Evolutionary conservation across 2,888 invertebrate genomes (phyloP).

Genomic region (Parapristionchus giblindavisi): DNA sequence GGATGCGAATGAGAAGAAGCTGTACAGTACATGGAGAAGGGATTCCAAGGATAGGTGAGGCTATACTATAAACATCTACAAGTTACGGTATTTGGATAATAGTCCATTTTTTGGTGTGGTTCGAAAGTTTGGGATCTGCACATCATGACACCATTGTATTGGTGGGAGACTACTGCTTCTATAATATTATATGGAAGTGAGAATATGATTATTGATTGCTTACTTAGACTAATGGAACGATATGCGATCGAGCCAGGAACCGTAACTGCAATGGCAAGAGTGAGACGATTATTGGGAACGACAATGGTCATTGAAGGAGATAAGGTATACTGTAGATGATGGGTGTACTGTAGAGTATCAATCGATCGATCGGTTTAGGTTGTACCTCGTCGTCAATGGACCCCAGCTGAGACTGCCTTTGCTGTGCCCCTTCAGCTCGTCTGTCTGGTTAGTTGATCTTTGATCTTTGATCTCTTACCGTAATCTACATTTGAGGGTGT

Average conservation of each 20-base stretch:
- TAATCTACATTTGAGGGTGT: conserved; percentile 41
- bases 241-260: conserved; percentile 50
- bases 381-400: conserved; percentile 36
- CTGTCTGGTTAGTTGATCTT: conserved; percentile 13
- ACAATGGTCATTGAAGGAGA: conserved; percentile 17
- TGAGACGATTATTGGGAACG: conserved; percentile 47
- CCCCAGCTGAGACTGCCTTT: conserved; percentile 4
- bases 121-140: not conserved
- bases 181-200: not conserved
- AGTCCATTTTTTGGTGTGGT: not conserved
- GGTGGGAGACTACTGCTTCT: no score
- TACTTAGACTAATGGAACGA: conserved; percentile 43
- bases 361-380: conserved; percentile 42
- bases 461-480: not conserved
- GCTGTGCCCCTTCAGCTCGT: conserved; percentile 38
- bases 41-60: conserved; percentile 31
- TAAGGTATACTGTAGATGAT: conserved; percentile 1
- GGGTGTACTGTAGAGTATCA: conserved; percentile 35
- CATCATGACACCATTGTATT: no score
- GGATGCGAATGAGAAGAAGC: conserved; percentile 8
- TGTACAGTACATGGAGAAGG: conserved; percentile 19
- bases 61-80: no score
- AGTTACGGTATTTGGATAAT: no score
- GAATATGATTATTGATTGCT: not conserved
- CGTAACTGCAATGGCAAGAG: conserved; percentile 43